Conservation (phyloP, 92 coral and sea anemone genomes). For the Parazoanthus darwini region DNA sequence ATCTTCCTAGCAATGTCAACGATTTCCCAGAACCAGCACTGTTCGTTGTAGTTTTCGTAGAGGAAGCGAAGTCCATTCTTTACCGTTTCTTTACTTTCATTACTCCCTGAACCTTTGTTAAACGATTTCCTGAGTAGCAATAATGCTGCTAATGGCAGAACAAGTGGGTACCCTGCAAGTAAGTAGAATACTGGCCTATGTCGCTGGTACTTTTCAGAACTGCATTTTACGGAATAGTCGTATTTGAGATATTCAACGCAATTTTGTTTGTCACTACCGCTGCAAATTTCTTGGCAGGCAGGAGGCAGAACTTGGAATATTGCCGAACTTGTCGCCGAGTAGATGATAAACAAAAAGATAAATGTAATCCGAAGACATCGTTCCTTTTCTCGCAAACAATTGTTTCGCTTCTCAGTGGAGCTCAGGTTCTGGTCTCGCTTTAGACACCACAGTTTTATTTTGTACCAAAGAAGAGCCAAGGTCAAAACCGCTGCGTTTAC, state of each 20-base stretch:
- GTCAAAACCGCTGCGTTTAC: background rate
- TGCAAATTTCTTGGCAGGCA: conserved; percentile 63
- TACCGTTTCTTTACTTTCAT: background rate
- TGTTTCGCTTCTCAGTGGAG: background rate
- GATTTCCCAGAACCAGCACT: conserved; percentile 45
- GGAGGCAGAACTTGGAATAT: conserved; percentile 53
- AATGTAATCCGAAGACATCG: conserved; percentile 12
- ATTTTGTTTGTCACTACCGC: conserved; percentile 1
- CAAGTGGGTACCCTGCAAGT: background rate
- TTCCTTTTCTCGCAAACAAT: background rate
- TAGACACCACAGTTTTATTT: background rate
- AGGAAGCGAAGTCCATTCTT: conserved; percentile 58
- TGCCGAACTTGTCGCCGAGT: conserved; percentile 54
- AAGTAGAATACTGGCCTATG: conserved; percentile 2
- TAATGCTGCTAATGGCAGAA: background rate
- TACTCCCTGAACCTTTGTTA: conserved; percentile 10
- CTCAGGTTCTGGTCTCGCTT: background rate
- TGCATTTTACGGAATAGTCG: conserved; percentile 60
- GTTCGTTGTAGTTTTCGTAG: conserved; percentile 59
- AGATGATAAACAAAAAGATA: conserved; percentile 54
- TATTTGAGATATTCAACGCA: conserved; percentile 56
- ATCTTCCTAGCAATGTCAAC: conserved; percentile 40
- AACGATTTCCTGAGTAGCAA: conserved; percentile 7
- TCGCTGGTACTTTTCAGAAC: conserved; percentile 50
- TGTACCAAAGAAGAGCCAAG: background rate